Evolutionary conservation across 2,797 vertebrate species (phyloP).

Genomic region (Picus viridis): DNA sequence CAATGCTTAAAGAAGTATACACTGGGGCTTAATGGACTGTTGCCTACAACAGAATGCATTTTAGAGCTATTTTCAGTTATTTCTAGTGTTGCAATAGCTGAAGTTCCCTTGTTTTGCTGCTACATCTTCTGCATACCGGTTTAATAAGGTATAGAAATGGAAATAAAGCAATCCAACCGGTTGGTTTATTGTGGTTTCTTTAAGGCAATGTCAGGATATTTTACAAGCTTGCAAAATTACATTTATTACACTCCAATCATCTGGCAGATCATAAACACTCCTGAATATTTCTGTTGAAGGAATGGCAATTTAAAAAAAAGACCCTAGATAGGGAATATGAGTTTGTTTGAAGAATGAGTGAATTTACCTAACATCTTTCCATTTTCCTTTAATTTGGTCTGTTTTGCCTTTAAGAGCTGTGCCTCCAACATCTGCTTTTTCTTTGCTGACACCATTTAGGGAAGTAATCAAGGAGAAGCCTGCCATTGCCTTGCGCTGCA

Average conservation of each 20-base stretch:
- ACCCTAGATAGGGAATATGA: slow-evolving; percentile 40
- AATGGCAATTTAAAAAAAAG: slow-evolving; percentile 35
- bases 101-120: not conserved
- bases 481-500: not conserved
- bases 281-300: slow-evolving; percentile 39
- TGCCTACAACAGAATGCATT: not conserved
- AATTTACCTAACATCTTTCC: slow-evolving; percentile 42
- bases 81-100: not conserved
- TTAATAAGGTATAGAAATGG: slow-evolving; percentile 5
- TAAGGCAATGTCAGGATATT: slow-evolving; percentile 43
- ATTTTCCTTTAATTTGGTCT: slow-evolving; percentile 54
- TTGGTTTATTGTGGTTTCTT: slow-evolving; percentile 48
- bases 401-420: slow-evolving; percentile 56
- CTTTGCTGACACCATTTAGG: slow-evolving; percentile 57
- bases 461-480: slow-evolving; percentile 64
- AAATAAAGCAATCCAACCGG: not conserved
- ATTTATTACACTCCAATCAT: slow-evolving; percentile 59
- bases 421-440: slow-evolving; percentile 66
- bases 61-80: slow-evolving; percentile 12
- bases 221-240: slow-evolving; percentile 51
- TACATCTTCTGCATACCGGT: not conserved
- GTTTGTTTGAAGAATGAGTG: slow-evolving; percentile 66
- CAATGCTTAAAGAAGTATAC: slow-evolving; percentile 32
- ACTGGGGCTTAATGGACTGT: not conserved
- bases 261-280: slow-evolving; percentile 57